phyloP scores from a whole-genome alignment of 2,888 invertebrate genomes.

The Spodoptera exigua region DNA sequence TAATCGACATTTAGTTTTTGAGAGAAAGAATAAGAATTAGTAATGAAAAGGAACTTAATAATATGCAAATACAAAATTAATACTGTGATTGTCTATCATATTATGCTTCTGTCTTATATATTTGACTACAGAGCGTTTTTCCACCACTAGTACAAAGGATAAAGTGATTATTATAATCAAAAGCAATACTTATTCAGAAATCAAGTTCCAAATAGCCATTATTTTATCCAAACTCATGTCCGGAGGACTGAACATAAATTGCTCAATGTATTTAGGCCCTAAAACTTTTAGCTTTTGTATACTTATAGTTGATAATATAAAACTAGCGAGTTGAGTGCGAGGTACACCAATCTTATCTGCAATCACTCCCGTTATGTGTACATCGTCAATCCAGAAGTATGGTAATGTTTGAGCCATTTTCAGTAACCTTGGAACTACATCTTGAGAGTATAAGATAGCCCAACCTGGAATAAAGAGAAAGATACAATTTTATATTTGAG shows the following conservation, averaged over 20 bases:
- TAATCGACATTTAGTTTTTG: too few relatives aligned
- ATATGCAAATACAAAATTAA: too few relatives aligned
- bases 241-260: constrained; percentile 88
- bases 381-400: constrained; percentile 96
- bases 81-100: too few relatives aligned
- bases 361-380: constrained; percentile 92
- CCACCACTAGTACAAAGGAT: neutral
- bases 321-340: constrained; percentile 84
- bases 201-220: constrained; percentile 83
- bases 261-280: constrained; percentile 67
- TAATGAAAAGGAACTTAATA: too few relatives aligned
- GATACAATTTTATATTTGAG: neutral
- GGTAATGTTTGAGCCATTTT: constrained; percentile 89
- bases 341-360: constrained; percentile 88
- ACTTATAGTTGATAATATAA: constrained; percentile 73
- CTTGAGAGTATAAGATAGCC: constrained; percentile 91
- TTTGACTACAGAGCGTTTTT: too few relatives aligned
- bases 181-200: constrained; percentile 58
- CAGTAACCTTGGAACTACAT: constrained; percentile 89
- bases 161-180: neutral
- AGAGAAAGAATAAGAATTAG: too few relatives aligned
- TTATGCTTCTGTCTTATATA: too few relatives aligned
- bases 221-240: constrained; percentile 84
- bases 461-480: constrained; percentile 77
- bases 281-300: constrained; percentile 65